These are phyloP conservation scores for Xanthostigma xanthostigma DNA, from an alignment of 2,888 invertebrate genomes.

Conservation along the genomic window DNA sequence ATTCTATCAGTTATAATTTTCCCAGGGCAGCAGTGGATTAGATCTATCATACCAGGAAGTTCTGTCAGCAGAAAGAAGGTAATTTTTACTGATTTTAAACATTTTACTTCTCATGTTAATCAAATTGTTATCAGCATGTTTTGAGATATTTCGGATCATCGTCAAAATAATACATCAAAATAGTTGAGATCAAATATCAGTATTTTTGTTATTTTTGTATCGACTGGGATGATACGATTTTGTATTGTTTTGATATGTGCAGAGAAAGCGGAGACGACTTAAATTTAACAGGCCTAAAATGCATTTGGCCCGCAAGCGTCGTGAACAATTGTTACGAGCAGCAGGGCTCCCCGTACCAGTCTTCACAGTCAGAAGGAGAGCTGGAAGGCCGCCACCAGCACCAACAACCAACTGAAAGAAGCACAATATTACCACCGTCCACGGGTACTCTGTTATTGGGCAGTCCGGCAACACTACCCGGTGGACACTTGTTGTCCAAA, in stretches of 20 bases:
- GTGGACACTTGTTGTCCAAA: constrained; percentile 43
- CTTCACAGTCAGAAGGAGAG: constrained; percentile 28
- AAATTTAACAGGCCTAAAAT: constrained; percentile 79
- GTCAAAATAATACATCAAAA: too few relatives aligned
- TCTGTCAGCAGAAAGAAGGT: constrained; percentile 43
- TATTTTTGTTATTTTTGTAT: constrained; percentile 1
- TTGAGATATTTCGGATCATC: too few relatives aligned
- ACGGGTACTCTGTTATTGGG: too few relatives aligned
- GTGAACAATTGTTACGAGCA: constrained; percentile 10
- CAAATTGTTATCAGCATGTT: too few relatives aligned
- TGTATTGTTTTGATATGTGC: constrained; percentile 16
- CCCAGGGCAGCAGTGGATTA: constrained; percentile 75
- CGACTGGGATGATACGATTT: constrained; percentile 1
- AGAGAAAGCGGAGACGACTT: constrained; percentile 62
- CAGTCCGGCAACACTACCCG: constrained; percentile 19
- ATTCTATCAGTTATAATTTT: constrained; percentile 53
- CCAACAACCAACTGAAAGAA: constrained; percentile 26
- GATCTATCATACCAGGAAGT: constrained; percentile 37
- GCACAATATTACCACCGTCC: constrained; percentile 11
- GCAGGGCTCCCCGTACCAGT: background rate
- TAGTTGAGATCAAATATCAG: background rate
- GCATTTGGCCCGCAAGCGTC: constrained; percentile 55
- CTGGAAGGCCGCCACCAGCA: constrained; percentile 35
- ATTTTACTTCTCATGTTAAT: constrained; percentile 2
- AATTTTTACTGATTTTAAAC: constrained; percentile 19